A percentile compares a stretch with the other conserved stretches of the same genome.
Evolutionary conservation across 2,888 invertebrate genomes (phyloP).

Genomic region (Papilio protenor): DNA sequence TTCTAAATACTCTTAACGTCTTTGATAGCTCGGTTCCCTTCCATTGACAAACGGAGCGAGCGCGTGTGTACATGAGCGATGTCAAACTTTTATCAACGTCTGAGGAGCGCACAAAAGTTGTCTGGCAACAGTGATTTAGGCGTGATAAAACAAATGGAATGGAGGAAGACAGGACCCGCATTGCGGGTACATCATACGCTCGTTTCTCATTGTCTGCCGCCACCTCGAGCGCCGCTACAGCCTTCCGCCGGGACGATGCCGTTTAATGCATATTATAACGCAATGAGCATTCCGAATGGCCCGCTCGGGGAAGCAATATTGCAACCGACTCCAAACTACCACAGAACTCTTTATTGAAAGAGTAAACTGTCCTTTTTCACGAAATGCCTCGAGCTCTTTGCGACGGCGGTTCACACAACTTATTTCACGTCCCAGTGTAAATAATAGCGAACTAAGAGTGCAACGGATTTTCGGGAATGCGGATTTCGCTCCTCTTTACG

Average conservation of each 20-base stretch:
- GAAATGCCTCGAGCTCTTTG: slow-evolving; percentile 75
- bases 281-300: slow-evolving; percentile 78
- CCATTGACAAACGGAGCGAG: slow-evolving; percentile 75
- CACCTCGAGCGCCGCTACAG: slow-evolving; percentile 61
- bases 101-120: slow-evolving; percentile 65
- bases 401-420: slow-evolving; percentile 72
- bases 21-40: slow-evolving; percentile 79
- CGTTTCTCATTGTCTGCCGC: slow-evolving; percentile 81
- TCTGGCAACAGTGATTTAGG: slow-evolving; percentile 80
- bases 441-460: slow-evolving; percentile 73
- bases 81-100: slow-evolving; percentile 80
- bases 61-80: slow-evolving; percentile 73
- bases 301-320: slow-evolving; percentile 75
- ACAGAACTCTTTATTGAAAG: slow-evolving; percentile 77
- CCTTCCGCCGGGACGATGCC: slow-evolving; percentile 71
- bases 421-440: slow-evolving; percentile 74
- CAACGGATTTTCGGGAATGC: slow-evolving; percentile 64
- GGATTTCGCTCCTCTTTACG: slow-evolving; percentile 57
- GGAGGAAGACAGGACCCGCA: slow-evolving; percentile 71
- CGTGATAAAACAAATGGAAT: slow-evolving; percentile 80
- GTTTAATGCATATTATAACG: slow-evolving; percentile 83
- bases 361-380: slow-evolving; percentile 82
- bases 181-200: slow-evolving; percentile 79
- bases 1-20: slow-evolving; percentile 84
- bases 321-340: slow-evolving; percentile 65